Percentiles rank a stretch among this genome's conserved stretches.
phyloP scores from a whole-genome alignment of 2,113 vertebrate genomes.

The Gymnorhina tibicen region DNA sequence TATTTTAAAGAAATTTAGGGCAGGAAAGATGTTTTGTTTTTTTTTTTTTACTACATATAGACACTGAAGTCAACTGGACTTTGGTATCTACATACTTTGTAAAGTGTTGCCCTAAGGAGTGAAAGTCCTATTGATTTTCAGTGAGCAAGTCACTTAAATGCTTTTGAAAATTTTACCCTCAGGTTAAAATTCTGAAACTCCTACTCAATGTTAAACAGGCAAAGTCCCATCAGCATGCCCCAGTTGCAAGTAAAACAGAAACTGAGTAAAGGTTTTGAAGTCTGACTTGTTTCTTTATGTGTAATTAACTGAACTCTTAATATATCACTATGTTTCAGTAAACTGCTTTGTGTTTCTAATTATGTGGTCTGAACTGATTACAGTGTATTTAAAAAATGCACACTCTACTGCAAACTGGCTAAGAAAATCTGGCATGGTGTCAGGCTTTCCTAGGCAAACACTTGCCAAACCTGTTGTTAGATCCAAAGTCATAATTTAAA shows the following conservation, averaged over 20 bases:
- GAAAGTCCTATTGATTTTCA: constrained; percentile 49
- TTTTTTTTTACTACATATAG: background rate
- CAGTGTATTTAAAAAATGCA: constrained; percentile 70
- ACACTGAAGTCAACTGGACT: constrained; percentile 13
- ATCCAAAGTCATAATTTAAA: constrained; percentile 75
- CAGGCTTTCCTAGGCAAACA: constrained; percentile 72
- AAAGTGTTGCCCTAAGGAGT: constrained; percentile 41
- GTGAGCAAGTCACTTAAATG: constrained; percentile 22
- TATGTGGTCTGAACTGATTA: constrained; percentile 72
- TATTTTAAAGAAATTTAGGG: background rate
- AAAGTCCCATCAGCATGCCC: constrained; percentile 25
- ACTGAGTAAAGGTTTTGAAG: constrained; percentile 46
- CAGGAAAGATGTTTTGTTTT: background rate
- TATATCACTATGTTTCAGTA: constrained; percentile 63
- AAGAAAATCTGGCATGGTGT: constrained; percentile 70
- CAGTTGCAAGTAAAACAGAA: constrained; percentile 50
- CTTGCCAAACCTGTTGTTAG: constrained; percentile 77
- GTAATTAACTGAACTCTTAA: constrained; percentile 61
- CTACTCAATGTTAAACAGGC: constrained; percentile 25
- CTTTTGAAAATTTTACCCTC: constrained; percentile 62
- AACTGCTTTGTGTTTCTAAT: constrained; percentile 70
- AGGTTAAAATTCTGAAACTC: constrained; percentile 62
- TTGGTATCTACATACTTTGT: background rate
- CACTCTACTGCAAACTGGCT: constrained; percentile 68
- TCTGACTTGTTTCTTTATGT: constrained; percentile 55